phyloP scores from a whole-genome alignment of 2,113 vertebrate genomes.

The human (Homo sapiens) region DNA sequence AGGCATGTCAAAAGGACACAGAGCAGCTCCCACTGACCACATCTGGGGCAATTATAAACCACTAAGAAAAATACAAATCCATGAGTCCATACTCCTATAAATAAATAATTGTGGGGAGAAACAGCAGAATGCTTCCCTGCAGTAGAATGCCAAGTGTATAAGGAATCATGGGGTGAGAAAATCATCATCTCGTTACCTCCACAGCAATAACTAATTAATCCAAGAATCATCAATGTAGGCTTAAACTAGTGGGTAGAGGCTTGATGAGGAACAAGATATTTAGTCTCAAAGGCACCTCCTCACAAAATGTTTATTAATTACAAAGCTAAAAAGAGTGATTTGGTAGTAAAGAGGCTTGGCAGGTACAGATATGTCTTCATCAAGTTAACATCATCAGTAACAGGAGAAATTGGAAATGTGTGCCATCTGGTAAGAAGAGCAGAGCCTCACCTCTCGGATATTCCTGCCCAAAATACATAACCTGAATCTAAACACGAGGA shows the following conservation, averaged over 20 bases:
- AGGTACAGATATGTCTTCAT: not conserved
- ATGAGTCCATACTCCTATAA: not conserved
- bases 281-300: not conserved
- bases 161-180: not conserved
- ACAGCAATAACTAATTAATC: not conserved
- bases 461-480: not conserved
- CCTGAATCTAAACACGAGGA: not conserved
- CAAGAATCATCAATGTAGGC: not conserved
- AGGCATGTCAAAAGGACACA: not conserved
- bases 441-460: not conserved
- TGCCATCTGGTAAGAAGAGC: not conserved
- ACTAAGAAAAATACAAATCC: not conserved
- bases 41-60: not conserved
- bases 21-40: not conserved
- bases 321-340: not conserved
- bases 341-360: not conserved
- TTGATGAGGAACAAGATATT: not conserved
- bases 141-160: not conserved
- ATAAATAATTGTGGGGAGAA: not conserved
- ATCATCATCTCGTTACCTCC: not conserved
- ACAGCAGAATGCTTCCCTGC: not conserved
- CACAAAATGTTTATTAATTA: not conserved
- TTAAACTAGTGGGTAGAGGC: not conserved
- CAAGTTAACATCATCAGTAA: not conserved
- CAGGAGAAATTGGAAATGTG: not conserved